These are phyloP conservation scores for Denticeps clupeoides DNA, from an alignment of 2,797 vertebrate genomes.

Conservation along the genomic window DNA sequence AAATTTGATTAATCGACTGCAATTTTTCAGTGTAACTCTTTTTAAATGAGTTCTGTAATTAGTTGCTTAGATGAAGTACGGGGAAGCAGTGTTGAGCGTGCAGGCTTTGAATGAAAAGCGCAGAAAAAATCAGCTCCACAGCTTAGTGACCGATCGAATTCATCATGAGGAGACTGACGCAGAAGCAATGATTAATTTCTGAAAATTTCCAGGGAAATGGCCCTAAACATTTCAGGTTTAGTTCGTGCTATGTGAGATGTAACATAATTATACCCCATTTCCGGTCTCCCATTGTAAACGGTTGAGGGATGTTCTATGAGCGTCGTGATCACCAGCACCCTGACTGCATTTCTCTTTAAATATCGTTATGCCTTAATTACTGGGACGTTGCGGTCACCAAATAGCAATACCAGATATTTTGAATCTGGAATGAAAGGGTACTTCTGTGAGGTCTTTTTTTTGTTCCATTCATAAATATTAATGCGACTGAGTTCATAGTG, in stretches of 20 bases:
- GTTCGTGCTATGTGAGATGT: background rate
- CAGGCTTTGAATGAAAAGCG: constrained; percentile 37
- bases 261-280: background rate
- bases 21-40: constrained; percentile 42
- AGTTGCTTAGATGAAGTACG: constrained; percentile 45
- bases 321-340: no score
- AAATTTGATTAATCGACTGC: constrained; percentile 53
- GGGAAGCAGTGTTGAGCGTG: constrained; percentile 34
- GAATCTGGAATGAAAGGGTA: no score
- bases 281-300: no score
- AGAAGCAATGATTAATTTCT: constrained; percentile 12
- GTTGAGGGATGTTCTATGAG: no score
- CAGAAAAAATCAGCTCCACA: constrained; percentile 22
- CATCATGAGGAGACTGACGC: constrained; percentile 17
- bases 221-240: constrained; percentile 10
- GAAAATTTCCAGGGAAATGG: constrained; percentile 23
- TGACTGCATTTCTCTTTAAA: no score
- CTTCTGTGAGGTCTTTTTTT: no score
- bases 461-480: no score
- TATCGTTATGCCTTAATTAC: no score
- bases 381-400: no score
- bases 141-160: constrained; percentile 19
- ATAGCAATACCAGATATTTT: no score
- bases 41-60: constrained; percentile 47
- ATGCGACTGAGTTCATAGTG: no score